These are phyloP conservation scores for Amblyornis subalaris DNA, from an alignment of 2,113 vertebrate genomes.

Conservation along the genomic window DNA sequence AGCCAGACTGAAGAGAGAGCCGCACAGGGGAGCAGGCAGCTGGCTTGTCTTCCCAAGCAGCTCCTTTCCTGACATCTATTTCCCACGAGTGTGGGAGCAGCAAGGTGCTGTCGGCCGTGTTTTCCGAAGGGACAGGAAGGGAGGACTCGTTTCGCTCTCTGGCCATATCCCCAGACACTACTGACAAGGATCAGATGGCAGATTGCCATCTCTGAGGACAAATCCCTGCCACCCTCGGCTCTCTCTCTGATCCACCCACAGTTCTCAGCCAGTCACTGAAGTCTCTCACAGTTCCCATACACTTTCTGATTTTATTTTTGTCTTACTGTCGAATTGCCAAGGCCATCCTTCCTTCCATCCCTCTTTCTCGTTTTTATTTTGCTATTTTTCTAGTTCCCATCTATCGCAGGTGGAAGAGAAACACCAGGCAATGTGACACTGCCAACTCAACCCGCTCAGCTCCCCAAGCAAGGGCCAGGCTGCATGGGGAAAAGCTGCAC, in stretches of 20 bases:
- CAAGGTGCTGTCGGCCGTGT: accelerated
- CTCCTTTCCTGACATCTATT: not conserved
- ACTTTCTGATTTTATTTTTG: not conserved
- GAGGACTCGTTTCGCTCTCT: not conserved
- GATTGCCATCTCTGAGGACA: not conserved
- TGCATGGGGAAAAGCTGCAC: not conserved
- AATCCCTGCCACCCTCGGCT: not conserved
- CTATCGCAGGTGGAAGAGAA: not conserved
- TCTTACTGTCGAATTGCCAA: not conserved
- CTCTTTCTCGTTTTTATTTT: not conserved
- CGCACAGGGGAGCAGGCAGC: accelerated
- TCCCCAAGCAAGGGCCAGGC: not conserved
- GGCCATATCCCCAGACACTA: not conserved
- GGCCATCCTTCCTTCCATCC: not conserved
- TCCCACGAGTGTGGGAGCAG: not conserved
- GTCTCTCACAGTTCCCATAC: not conserved
- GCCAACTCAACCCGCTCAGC: not conserved
- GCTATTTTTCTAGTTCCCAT: not conserved
- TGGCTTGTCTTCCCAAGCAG: not conserved
- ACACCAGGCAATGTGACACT: not conserved
- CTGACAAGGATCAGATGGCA: slow-evolving; percentile 10
- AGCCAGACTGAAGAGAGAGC: not conserved
- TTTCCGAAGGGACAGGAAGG: not conserved
- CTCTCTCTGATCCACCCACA: accelerated
- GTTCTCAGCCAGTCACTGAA: not conserved